Conservation (phyloP, 1,140 invertebrate genomes). For the Caenorhabditis inopinata region DNA sequence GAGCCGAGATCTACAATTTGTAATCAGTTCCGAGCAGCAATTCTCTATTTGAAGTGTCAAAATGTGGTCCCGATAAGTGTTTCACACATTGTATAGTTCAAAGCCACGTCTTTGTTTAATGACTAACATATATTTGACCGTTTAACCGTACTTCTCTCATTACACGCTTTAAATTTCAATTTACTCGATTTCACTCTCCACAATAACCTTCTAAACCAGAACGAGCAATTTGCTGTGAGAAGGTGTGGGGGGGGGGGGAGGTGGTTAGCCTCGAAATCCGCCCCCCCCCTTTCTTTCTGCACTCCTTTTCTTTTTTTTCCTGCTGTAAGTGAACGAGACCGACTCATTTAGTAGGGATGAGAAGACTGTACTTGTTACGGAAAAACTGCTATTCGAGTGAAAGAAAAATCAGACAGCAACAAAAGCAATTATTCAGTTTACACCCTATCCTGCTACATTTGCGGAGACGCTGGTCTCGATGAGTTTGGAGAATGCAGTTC, state of each 20-base stretch:
- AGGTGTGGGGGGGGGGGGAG: neutral
- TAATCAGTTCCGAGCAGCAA: too few relatives aligned
- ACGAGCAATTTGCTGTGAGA: neutral
- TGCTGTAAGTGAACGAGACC: neutral
- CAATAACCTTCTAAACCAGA: neutral
- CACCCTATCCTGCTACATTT: conserved; percentile 54
- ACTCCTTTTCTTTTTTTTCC: neutral
- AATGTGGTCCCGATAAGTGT: too few relatives aligned
- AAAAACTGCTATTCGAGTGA: neutral
- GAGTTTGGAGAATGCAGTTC: conserved; percentile 55
- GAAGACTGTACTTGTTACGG: neutral
- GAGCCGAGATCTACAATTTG: too few relatives aligned
- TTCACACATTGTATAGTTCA: too few relatives aligned
- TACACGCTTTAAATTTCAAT: conserved; percentile 2
- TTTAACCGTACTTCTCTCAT: neutral
- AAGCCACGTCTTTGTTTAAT: neutral
- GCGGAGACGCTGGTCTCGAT: conserved; percentile 49
- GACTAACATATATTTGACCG: neutral
- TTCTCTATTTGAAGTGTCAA: too few relatives aligned
- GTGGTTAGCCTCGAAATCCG: too few relatives aligned
- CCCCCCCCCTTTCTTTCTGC: neutral
- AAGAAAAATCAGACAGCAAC: neutral
- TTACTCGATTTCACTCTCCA: neutral
- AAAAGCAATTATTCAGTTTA: neutral
- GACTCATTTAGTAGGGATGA: neutral